phyloP scores from a whole-genome alignment of 92 coral and sea anemone genomes.

The Epizoanthus illoricatus region DNA sequence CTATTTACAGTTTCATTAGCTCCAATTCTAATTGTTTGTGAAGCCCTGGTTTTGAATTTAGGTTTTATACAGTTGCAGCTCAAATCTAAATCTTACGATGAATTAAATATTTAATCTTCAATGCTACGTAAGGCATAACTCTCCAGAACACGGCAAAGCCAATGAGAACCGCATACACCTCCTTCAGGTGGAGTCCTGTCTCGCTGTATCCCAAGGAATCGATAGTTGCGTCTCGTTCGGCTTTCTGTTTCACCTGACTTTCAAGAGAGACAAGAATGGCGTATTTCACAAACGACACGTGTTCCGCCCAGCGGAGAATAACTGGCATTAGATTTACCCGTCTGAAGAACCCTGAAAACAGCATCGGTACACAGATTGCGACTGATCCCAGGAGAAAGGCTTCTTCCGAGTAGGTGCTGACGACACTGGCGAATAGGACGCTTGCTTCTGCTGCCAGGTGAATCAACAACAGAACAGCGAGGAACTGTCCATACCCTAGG shows the following conservation, averaged over 20 bases:
- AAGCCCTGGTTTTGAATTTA: too few species aligned
- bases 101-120: slow-evolving; percentile 26
- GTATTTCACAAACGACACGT: slow-evolving; percentile 34
- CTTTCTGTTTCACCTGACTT: not conserved
- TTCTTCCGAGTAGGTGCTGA: slow-evolving; percentile 29
- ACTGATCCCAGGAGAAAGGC: slow-evolving; percentile 30
- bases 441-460: slow-evolving; percentile 32
- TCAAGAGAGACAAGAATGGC: slow-evolving; percentile 26
- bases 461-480: slow-evolving; percentile 13
- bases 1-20: too few species aligned
- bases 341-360: slow-evolving; percentile 37
- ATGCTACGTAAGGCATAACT: slow-evolving; percentile 28
- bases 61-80: too few species aligned
- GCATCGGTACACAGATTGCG: slow-evolving; percentile 21
- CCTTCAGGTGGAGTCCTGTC: slow-evolving; percentile 22
- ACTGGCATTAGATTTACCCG: slow-evolving; percentile 27
- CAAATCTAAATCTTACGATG: slow-evolving; percentile 3
- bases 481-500: slow-evolving; percentile 23
- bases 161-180: slow-evolving; percentile 1
- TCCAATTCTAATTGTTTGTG: too few species aligned
- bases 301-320: slow-evolving; percentile 33
- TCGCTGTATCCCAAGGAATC: slow-evolving; percentile 27
- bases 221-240: slow-evolving; percentile 16
- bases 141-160: slow-evolving; percentile 29
- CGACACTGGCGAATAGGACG: slow-evolving; percentile 25